Conservation (phyloP, 2,888 invertebrate species). For the Drosophila helvetica region DNA sequence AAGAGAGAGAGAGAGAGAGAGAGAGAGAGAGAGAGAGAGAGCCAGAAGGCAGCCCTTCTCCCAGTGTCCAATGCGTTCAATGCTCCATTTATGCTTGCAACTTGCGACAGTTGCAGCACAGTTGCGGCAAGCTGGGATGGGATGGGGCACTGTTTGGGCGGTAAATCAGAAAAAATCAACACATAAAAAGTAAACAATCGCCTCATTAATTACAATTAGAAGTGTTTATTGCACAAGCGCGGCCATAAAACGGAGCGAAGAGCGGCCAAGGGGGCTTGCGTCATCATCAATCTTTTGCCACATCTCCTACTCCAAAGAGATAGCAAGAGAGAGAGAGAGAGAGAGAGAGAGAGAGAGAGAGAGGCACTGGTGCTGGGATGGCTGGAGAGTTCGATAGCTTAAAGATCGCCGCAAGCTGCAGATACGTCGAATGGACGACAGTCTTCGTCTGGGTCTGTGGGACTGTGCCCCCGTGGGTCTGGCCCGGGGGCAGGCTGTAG, state of each 20-base stretch:
- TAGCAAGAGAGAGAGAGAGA: constrained; percentile 37
- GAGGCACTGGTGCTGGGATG: neutral
- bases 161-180: constrained; percentile 67
- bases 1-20: neutral
- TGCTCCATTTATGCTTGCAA: constrained; percentile 59
- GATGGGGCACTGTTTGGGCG: constrained; percentile 23
- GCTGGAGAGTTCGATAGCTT: constrained; percentile 45
- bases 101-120: constrained; percentile 28
- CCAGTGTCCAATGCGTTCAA: constrained; percentile 46
- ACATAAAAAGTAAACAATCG: constrained; percentile 77
- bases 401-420: constrained; percentile 61
- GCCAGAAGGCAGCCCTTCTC: neutral
- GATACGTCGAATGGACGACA: constrained; percentile 9
- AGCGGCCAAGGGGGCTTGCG: constrained; percentile 56
- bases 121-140: constrained; percentile 1
- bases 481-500: constrained; percentile 65
- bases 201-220: constrained; percentile 80
- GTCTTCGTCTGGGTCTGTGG: constrained; percentile 6
- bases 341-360: too few relatives aligned
- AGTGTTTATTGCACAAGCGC: constrained; percentile 75
- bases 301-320: too few relatives aligned
- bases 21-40: neutral
- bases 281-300: constrained; percentile 67
- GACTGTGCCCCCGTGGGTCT: constrained; percentile 28
- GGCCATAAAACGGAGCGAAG: constrained; percentile 64